These are phyloP conservation scores for Leptocoma aspasia DNA, from an alignment of 2,113 vertebrate genomes.

Conservation along the genomic window DNA sequence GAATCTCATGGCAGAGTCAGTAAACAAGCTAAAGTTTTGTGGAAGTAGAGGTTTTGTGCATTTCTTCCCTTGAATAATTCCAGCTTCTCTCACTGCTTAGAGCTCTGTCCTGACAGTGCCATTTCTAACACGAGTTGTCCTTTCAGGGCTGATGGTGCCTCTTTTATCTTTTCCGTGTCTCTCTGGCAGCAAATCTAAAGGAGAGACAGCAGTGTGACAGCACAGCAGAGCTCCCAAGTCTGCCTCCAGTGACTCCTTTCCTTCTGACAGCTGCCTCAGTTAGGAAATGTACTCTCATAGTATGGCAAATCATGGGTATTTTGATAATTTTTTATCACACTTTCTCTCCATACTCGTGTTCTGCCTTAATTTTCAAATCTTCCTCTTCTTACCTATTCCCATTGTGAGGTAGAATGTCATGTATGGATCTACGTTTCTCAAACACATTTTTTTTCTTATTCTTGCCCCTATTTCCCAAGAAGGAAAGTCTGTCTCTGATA, in stretches of 20 bases:
- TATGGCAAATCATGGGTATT: not conserved
- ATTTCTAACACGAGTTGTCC: not conserved
- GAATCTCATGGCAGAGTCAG: not conserved
- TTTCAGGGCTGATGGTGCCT: not conserved
- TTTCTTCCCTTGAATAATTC: not conserved
- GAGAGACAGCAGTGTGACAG: not conserved
- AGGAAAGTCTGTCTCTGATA: not conserved
- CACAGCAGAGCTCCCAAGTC: not conserved
- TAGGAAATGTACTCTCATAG: not conserved
- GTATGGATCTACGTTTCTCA: not conserved
- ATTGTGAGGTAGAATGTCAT: not conserved
- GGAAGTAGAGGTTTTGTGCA: not conserved
- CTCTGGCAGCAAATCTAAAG: not conserved
- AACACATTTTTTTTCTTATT: not conserved
- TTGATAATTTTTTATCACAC: not conserved
- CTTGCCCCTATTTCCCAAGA: not conserved
- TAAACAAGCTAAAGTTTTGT: not conserved
- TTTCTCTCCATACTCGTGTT: not conserved
- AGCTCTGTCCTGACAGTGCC: not conserved
- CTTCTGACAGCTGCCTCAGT: not conserved
- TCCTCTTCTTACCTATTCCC: not conserved
- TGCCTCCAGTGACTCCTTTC: not conserved
- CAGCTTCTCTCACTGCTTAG: not conserved
- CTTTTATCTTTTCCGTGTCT: not conserved
- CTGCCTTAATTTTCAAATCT: not conserved